These are phyloP conservation scores for Scelioninae gen. 2 DNA, from an alignment of 2,888 invertebrate genomes.

Conservation along the genomic window DNA sequence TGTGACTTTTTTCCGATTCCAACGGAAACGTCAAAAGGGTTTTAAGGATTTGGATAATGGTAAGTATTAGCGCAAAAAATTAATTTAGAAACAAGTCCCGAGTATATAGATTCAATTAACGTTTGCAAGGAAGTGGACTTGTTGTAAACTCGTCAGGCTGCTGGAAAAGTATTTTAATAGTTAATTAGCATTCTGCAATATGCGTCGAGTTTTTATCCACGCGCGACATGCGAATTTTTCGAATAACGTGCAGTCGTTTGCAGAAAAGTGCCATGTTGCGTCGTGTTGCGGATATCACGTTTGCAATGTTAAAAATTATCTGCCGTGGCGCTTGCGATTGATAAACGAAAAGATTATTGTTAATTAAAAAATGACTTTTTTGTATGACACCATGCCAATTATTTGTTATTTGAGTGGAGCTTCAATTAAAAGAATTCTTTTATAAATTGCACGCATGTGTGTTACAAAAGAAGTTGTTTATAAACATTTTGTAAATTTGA, in stretches of 20 bases:
- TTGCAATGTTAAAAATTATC: neutral
- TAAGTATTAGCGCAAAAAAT: constrained; percentile 1
- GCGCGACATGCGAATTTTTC: constrained; percentile 10
- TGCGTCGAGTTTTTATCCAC: constrained; percentile 7
- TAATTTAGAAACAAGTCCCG: constrained; percentile 3
- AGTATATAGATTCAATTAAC: constrained; percentile 19
- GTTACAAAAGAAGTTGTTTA: too few relatives aligned
- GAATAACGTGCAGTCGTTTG: constrained; percentile 3
- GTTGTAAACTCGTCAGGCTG: constrained; percentile 12
- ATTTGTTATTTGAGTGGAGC: too few relatives aligned
- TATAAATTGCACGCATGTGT: too few relatives aligned
- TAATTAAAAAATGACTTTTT: constrained; percentile 1
- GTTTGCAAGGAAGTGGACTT: constrained; percentile 5
- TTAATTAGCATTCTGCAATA: constrained; percentile 14
- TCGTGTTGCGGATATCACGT: neutral
- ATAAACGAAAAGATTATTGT: neutral
- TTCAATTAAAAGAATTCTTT: too few relatives aligned
- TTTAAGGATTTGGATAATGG: neutral
- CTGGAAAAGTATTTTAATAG: constrained; percentile 11
- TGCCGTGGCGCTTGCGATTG: neutral
- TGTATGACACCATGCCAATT: neutral
- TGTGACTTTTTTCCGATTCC: neutral
- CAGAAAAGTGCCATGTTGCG: neutral
- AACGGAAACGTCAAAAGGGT: neutral
- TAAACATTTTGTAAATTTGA: too few relatives aligned